A percentile compares a stretch with the other conserved stretches of the same genome.
Conservation (phyloP, 2,888 invertebrate genomes). For the Eupithecia abbreviata region DNA sequence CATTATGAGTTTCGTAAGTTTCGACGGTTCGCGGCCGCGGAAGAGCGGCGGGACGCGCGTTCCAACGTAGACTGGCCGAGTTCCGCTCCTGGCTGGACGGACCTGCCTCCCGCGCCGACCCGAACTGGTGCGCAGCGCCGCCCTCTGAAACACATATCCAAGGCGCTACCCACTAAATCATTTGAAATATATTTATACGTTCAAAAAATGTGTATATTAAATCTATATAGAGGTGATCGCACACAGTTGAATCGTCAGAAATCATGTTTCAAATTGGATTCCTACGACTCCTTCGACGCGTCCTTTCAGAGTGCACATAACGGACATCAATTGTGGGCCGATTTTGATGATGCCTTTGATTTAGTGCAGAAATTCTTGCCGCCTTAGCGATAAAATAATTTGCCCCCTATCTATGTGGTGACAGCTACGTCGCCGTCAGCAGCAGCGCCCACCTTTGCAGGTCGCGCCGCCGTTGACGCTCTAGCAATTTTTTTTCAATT, state of each 20-base stretch:
- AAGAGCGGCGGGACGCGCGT: conserved; percentile 33
- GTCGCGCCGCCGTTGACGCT: too few relatives aligned
- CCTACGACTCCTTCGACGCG: too few relatives aligned
- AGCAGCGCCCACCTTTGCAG: too few relatives aligned
- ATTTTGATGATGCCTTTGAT: too few relatives aligned
- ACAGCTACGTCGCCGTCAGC: too few relatives aligned
- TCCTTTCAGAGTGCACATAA: too few relatives aligned
- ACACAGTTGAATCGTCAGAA: neutral
- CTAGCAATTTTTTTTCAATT: too few relatives aligned
- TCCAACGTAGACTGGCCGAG: conserved; percentile 27
- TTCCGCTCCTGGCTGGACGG: neutral
- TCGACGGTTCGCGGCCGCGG: conserved; percentile 14
- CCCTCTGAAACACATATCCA: neutral
- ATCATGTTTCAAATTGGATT: neutral
- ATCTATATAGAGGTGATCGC: neutral
- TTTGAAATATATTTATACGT: neutral
- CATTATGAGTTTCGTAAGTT: conserved; percentile 49
- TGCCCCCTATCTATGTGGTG: too few relatives aligned
- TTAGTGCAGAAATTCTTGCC: too few relatives aligned
- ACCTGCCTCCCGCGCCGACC: neutral
- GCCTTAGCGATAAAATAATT: too few relatives aligned
- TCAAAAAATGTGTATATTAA: neutral
- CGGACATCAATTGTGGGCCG: too few relatives aligned
- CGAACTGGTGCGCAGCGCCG: neutral
- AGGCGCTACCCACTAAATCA: neutral